Percentiles rank a stretch among this genome's conserved stretches.
phyloP scores from a whole-genome alignment of 2,113 vertebrate genomes.

The Saccopteryx bilineata region DNA sequence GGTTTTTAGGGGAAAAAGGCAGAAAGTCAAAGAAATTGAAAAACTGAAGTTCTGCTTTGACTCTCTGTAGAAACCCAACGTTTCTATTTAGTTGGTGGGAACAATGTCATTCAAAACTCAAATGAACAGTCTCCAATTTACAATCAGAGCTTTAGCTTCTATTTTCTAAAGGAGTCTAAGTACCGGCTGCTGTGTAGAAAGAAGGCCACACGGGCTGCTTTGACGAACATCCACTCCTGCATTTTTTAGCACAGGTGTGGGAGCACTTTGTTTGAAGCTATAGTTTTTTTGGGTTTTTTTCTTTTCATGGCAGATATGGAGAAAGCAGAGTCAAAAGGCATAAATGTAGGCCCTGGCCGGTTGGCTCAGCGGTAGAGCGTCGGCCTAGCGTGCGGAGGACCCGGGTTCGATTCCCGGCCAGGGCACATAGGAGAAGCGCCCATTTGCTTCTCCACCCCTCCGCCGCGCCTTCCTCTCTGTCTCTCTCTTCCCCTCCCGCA shows the following conservation, averaged over 20 bases:
- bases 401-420: no score
- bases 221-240: not conserved
- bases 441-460: no score
- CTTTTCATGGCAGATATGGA: not conserved
- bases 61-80: slow-evolving; percentile 62
- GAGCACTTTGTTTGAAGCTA: not conserved
- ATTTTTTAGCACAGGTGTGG: not conserved
- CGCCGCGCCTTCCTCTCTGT: no score
- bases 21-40: slow-evolving; percentile 72
- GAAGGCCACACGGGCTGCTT: not conserved
- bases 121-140: slow-evolving; percentile 35
- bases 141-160: not conserved
- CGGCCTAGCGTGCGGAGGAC: no score
- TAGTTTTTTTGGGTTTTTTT: not conserved
- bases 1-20: slow-evolving; percentile 4
- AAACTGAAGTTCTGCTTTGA: slow-evolving; percentile 56
- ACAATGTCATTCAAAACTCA: slow-evolving; percentile 52
- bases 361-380: no score
- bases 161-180: not conserved
- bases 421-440: no score
- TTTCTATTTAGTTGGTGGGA: slow-evolving; percentile 49
- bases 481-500: no score
- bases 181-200: not conserved
- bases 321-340: slow-evolving; percentile 6
- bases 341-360: no score